phyloP scores from a whole-genome alignment of 2,888 invertebrate species.

The Meteorus cinctellus region DNA sequence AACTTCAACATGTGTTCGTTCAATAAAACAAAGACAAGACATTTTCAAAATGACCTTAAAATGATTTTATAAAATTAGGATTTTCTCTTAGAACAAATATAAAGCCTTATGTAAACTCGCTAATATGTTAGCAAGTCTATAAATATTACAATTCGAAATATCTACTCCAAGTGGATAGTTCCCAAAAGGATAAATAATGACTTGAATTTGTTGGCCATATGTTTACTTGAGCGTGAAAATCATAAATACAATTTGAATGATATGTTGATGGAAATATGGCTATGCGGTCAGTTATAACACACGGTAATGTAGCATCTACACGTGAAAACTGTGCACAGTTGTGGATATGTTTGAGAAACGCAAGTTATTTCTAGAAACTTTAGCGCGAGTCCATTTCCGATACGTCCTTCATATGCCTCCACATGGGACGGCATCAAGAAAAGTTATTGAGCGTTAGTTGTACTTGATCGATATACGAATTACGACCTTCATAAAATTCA shows the following conservation, averaged over 20 bases:
- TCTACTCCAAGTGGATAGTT: constrained; percentile 32
- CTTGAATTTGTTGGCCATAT: not conserved
- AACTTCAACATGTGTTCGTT: too few relatives aligned
- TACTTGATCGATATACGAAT: constrained; percentile 44
- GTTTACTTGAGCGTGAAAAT: constrained; percentile 9
- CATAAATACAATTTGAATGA: constrained; percentile 26
- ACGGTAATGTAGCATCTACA: constrained; percentile 14
- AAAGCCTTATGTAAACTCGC: not conserved
- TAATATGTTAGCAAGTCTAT: constrained; percentile 30
- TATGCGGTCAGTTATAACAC: constrained; percentile 9
- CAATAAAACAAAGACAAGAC: too few relatives aligned
- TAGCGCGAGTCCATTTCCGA: constrained; percentile 58
- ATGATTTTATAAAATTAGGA: too few relatives aligned
- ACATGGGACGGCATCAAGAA: constrained; percentile 36
- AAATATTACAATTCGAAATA: constrained; percentile 40
- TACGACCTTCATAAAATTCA: constrained; percentile 17
- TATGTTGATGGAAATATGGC: not conserved
- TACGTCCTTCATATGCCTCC: constrained; percentile 54
- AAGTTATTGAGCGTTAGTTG: constrained; percentile 50
- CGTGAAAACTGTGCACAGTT: constrained; percentile 20
- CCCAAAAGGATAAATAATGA: constrained; percentile 7
- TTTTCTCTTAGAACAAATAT: too few relatives aligned
- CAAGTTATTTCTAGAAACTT: constrained; percentile 59
- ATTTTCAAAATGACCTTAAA: too few relatives aligned
- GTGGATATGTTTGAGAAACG: constrained; percentile 26